These are phyloP conservation scores for Peromyscus attwateri DNA, from an alignment of 2,797 vertebrate species.

Conservation along the genomic window DNA sequence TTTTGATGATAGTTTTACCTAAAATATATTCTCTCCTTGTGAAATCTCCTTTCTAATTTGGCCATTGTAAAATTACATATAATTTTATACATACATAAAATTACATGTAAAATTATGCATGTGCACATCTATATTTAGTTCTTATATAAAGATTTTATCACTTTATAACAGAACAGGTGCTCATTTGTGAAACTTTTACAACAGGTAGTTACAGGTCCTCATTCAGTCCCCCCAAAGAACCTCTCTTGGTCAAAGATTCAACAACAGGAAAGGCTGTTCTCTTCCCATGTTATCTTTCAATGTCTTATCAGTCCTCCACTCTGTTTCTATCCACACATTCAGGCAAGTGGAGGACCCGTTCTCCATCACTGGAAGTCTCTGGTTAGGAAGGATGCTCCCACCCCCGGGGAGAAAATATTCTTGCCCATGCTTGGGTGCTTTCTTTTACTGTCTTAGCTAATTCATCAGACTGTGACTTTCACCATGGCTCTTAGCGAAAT, in stretches of 20 bases:
- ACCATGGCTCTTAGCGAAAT: background rate
- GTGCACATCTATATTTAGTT: constrained; percentile 26
- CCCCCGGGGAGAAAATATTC: background rate
- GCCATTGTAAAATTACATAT: background rate
- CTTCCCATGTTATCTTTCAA: background rate
- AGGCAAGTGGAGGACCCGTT: background rate
- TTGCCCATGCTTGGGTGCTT: background rate
- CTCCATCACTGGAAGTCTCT: background rate
- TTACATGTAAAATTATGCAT: background rate
- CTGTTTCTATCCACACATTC: too few relatives aligned
- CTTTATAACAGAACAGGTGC: constrained; percentile 45
- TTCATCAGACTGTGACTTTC: background rate
- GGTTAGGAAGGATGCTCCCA: background rate
- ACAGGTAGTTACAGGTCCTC: background rate
- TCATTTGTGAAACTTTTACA: constrained; percentile 40
- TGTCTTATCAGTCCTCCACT: too few relatives aligned
- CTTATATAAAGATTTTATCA: constrained; percentile 1
- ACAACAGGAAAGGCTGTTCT: background rate
- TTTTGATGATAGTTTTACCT: background rate
- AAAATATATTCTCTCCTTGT: background rate
- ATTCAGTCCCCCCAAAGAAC: constrained; percentile 15
- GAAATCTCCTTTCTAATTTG: background rate
- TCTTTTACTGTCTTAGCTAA: background rate
- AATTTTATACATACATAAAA: background rate
- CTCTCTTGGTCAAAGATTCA: background rate